Conservation (phyloP, 2,113 vertebrate species). For the Gorsachius goisagi region DNA sequence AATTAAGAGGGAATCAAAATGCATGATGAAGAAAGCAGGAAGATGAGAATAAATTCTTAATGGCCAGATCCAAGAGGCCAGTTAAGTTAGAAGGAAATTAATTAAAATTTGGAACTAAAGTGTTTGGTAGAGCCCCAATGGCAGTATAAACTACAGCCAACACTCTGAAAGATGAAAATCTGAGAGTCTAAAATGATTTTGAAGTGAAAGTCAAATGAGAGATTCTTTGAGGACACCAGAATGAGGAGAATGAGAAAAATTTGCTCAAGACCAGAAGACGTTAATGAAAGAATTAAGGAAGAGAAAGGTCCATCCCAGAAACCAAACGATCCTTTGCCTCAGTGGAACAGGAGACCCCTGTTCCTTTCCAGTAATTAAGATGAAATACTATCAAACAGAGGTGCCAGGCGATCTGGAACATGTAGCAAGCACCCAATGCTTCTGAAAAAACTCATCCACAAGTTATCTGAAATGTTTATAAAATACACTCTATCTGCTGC, state of each 20-base stretch:
- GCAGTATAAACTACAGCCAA: not conserved
- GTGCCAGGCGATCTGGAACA: not conserved
- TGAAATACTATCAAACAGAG: not conserved
- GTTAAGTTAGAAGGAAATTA: not conserved
- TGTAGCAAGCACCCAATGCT: not conserved
- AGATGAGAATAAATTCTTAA: not conserved
- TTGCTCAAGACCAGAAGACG: not conserved
- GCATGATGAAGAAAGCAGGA: not conserved
- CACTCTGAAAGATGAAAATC: not conserved
- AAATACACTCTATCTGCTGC: not conserved
- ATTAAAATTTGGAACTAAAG: not conserved
- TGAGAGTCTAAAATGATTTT: not conserved
- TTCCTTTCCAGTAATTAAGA: not conserved
- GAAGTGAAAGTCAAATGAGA: not conserved
- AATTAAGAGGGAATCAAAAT: not conserved
- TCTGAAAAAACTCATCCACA: not conserved
- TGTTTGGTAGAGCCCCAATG: not conserved
- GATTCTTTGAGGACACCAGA: not conserved
- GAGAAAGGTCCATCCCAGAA: not conserved
- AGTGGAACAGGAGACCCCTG: not conserved
- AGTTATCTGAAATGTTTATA: not conserved
- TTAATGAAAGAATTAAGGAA: not conserved
- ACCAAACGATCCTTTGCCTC: not conserved
- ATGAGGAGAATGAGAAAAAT: not conserved
- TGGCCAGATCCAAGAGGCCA: not conserved